These are phyloP conservation scores for Climacteris rufus DNA, from an alignment of 2,113 vertebrate species.

Conservation along the genomic window DNA sequence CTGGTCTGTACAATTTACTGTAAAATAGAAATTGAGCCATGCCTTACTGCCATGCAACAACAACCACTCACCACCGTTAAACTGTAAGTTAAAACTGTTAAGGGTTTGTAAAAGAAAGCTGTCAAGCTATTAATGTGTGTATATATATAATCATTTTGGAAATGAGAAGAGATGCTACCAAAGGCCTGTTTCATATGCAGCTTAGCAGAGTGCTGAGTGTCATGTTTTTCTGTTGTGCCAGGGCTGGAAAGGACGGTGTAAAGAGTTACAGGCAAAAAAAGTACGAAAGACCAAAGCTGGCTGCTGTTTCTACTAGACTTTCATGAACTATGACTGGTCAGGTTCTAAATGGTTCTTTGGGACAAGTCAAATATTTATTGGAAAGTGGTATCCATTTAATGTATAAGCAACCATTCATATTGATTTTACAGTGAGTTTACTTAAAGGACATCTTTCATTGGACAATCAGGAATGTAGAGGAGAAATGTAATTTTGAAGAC, in stretches of 20 bases:
- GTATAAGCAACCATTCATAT: background rate
- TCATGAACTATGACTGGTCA: background rate
- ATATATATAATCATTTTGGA: background rate
- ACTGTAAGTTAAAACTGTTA: background rate
- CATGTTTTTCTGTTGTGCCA: background rate
- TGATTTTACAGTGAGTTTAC: background rate
- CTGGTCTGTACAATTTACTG: background rate
- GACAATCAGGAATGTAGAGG: background rate
- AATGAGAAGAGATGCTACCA: rapidly evolving
- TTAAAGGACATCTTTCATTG: background rate
- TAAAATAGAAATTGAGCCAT: background rate
- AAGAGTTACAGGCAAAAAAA: background rate
- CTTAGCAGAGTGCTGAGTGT: background rate
- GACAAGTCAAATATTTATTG: background rate
- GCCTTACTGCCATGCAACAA: background rate
- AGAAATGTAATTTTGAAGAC: background rate
- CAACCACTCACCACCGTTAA: background rate
- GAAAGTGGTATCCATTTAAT: background rate
- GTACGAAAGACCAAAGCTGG: background rate
- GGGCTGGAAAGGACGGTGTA: background rate
- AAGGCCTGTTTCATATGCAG: background rate
- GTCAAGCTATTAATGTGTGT: background rate
- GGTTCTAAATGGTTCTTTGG: background rate
- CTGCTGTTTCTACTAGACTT: background rate
- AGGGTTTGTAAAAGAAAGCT: background rate